Percentiles rank a stretch among this genome's conserved stretches.
Evolutionary conservation across 2,797 vertebrate genomes (phyloP).

Genomic region (Sarcophilus harrisii): DNA sequence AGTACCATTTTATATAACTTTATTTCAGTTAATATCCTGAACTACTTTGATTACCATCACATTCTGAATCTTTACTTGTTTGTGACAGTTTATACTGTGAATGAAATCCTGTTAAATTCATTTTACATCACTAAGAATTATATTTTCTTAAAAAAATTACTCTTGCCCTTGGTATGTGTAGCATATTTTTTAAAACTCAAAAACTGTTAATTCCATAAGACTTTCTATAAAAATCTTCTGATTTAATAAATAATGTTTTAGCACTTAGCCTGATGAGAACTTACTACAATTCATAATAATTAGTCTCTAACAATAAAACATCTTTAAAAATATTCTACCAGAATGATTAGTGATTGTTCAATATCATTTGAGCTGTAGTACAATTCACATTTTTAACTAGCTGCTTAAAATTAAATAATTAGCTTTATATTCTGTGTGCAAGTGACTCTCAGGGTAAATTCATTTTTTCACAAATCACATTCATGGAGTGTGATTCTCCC

Average conservation of each 20-base stretch:
- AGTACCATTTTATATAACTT: neutral
- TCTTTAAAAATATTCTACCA: slow-evolving; percentile 17
- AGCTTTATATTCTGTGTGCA: neutral
- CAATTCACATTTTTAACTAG: neutral
- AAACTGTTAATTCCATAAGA: neutral
- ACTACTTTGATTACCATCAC: neutral
- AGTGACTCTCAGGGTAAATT: slow-evolving; percentile 1
- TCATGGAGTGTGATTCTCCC: neutral
- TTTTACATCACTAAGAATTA: neutral
- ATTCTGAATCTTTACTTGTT: neutral
- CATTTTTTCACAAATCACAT: neutral
- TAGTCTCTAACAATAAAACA: neutral
- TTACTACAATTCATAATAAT: slow-evolving; percentile 28
- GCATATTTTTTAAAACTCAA: slow-evolving; percentile 1
- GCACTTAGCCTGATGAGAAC: neutral
- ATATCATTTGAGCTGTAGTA: neutral
- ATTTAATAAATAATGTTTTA: slow-evolving; percentile 44
- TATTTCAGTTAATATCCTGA: neutral
- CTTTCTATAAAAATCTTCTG: neutral
- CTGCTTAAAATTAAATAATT: slow-evolving; percentile 15
- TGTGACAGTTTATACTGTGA: neutral
- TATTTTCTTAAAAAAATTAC: neutral
- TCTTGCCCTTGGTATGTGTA: slow-evolving; percentile 21
- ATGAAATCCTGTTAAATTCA: neutral
- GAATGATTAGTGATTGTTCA: slow-evolving; percentile 16